Conservation (phyloP, 2,113 vertebrate genomes). For the Zosterops borbonicus region DNA sequence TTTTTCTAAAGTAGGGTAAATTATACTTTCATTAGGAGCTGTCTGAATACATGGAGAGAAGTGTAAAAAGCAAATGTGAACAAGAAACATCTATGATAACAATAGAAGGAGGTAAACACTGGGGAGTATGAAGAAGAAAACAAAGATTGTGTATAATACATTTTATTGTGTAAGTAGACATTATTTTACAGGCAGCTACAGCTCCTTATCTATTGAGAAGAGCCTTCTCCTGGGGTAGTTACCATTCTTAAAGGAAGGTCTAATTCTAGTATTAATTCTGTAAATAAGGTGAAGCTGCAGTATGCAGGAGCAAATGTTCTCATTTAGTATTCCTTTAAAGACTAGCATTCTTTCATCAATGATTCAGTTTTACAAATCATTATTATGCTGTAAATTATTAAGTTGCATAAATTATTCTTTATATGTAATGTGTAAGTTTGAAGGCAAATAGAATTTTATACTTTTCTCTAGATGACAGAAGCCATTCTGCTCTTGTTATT, state of each 20-base stretch:
- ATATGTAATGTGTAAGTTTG: not conserved
- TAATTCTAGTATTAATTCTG: not conserved
- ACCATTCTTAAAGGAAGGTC: not conserved
- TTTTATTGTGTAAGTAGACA: not conserved
- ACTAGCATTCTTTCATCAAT: conserved; percentile 35
- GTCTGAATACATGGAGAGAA: not conserved
- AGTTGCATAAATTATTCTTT: conserved; percentile 57
- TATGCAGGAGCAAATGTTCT: not conserved
- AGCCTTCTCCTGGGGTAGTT: not conserved
- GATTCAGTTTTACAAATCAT: conserved; percentile 62
- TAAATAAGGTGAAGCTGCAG: conserved; percentile 9
- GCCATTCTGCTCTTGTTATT: not conserved
- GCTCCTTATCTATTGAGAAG: not conserved
- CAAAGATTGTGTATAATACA: not conserved
- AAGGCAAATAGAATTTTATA: not conserved
- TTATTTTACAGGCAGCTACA: not conserved
- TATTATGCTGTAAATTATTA: conserved; percentile 59
- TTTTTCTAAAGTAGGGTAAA: not conserved
- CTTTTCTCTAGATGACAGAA: not conserved
- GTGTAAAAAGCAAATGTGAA: not conserved
- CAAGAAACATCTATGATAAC: not conserved
- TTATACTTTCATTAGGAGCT: not conserved
- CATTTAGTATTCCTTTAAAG: conserved; percentile 47
- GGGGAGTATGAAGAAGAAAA: not conserved
- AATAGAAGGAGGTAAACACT: not conserved